Evolutionary conservation across 2,797 vertebrate species (phyloP), one percentile per base, ranked within the genome.

Genomic region (Sylvilagus floridanus): DNA sequence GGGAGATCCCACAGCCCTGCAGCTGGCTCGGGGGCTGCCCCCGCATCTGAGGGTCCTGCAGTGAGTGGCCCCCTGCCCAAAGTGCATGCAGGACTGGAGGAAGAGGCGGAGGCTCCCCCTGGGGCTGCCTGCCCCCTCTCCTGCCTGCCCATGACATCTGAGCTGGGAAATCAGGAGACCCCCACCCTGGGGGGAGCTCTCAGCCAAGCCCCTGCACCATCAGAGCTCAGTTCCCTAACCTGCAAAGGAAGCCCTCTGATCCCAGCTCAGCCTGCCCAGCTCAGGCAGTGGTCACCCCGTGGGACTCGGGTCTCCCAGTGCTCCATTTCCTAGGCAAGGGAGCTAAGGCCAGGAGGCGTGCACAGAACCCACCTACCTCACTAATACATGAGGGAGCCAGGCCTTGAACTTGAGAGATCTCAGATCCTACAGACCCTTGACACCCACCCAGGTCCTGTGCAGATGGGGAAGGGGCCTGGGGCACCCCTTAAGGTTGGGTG

Each of bases 21-120:
- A 63, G 73, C 98, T 99, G 97, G 97, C 98, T 47, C 93, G 93
- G 9, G 93, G 98, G 66, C 97, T 99, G 16, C 98, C 98, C 1
- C 96, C 12, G 6, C 89, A 76, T 63, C 98, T 99, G 93, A 97
- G 97, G 75, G 96, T 99, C 90, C 97, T 99, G 54, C 97, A 98
- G 99, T 99, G 98, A 98, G 99, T 98, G 65, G 28, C 63, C 14
- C 21, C n/a, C 68, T 63, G 0, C 0, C 30, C 0, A 17, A 2
- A 16, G 26, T 16, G 30, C 24, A 28, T 13, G 42, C 42, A 1
- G 35, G 37, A 71, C 32, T 32, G 10, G 66, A 0, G 30, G 68
- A 11, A 5, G 65, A 5, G 21, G n/a, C 11, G 0, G 42, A 47
- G 42, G 42, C 42, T 47, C 42, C 42, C 42, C 42, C 42, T 47